Conservation (phyloP, 2,797 vertebrate genomes). For the Eulemur coronatus region DNA sequence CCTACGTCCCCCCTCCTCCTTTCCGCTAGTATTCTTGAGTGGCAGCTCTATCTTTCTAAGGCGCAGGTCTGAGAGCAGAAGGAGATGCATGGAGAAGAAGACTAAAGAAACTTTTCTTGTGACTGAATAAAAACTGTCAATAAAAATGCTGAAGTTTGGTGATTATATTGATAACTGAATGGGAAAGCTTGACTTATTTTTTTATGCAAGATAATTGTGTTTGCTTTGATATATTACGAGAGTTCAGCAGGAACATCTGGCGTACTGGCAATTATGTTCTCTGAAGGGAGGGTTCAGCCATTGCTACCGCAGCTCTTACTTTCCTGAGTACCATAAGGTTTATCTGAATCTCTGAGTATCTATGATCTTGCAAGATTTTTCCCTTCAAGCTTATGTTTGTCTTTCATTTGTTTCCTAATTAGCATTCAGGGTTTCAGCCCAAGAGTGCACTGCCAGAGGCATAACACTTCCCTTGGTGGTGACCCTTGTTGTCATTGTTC, state of each 20-base stretch:
- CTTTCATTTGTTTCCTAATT: conserved; percentile 60
- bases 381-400: conserved; percentile 55
- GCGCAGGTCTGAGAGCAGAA: not conserved
- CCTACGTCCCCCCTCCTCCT: not conserved
- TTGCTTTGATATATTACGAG: not conserved
- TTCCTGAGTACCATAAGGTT: not conserved
- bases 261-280: not conserved
- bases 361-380: conserved; percentile 33
- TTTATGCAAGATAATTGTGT: not conserved
- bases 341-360: conserved; percentile 35
- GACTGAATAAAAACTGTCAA: not conserved
- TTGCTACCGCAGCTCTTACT: not conserved
- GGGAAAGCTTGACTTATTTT: conserved; percentile 11
- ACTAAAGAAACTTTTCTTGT: conserved; percentile 1
- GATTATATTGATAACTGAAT: conserved; percentile 11
- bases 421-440: conserved; percentile 27
- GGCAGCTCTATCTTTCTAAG: conserved; percentile 6
- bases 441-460: conserved; percentile 6
- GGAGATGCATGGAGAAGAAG: not conserved
- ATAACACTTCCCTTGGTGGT: not conserved
- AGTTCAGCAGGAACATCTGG: conserved; percentile 4
- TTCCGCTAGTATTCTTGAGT: not conserved
- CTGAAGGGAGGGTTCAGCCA: not conserved
- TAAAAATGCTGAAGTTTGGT: conserved; percentile 31
- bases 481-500: conserved; percentile 17